Percentiles rank a stretch among this genome's conserved stretches.
Conservation (phyloP, 2,888 invertebrate species). For the Julus scandinavius region DNA sequence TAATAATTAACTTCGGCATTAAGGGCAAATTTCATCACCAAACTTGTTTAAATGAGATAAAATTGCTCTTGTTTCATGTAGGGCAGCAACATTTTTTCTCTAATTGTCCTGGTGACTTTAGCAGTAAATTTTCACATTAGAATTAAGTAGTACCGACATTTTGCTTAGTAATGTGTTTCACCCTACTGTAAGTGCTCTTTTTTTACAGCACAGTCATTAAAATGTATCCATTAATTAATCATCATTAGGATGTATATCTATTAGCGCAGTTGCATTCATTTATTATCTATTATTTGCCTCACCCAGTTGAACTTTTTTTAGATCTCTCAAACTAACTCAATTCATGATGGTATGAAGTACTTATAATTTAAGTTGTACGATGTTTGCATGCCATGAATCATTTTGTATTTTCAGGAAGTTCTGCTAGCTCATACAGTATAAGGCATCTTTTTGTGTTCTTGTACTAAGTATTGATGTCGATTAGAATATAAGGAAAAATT, state of each 20-base stretch:
- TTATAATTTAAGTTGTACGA: too few species aligned
- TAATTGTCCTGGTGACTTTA: neutral
- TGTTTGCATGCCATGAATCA: too few species aligned
- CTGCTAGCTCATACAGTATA: too few species aligned
- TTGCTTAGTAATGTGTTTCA: neutral
- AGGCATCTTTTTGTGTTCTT: too few species aligned
- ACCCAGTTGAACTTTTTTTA: neutral
- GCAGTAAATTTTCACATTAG: neutral
- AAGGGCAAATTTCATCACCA: neutral
- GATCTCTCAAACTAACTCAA: neutral
- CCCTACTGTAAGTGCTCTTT: neutral
- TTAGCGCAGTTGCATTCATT: neutral
- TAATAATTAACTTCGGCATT: neutral
- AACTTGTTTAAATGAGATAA: neutral
- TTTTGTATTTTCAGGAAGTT: too few species aligned
- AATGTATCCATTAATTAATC: conserved; percentile 43
- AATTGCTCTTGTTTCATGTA: conserved; percentile 8
- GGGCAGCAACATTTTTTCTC: neutral
- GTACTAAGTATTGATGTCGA: too few species aligned
- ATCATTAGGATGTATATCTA: conserved; percentile 32
- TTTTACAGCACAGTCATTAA: neutral
- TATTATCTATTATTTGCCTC: conserved; percentile 20
- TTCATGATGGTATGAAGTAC: neutral
- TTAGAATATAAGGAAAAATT: too few species aligned
- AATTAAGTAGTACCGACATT: neutral